A percentile compares a stretch with the other conserved stretches of the same genome.
Evolutionary conservation across 2,797 vertebrate species (phyloP).

Genomic region (Pagetopsis macropterus): DNA sequence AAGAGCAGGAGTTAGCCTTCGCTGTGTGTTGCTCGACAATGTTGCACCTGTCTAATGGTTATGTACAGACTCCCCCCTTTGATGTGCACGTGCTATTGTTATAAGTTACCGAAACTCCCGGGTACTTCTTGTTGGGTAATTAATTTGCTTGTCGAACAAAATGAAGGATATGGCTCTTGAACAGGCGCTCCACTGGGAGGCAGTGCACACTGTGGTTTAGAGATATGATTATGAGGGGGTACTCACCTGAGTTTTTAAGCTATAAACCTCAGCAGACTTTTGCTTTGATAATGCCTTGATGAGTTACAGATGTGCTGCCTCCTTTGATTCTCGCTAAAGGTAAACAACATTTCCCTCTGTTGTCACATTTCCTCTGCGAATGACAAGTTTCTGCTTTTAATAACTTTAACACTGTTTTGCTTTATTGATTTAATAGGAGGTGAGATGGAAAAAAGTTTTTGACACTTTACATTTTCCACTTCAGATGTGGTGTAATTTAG

Average conservation of each 20-base stretch:
- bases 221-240: background rate
- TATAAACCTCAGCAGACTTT: background rate
- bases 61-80: slow-evolving; percentile 39
- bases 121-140: slow-evolving; percentile 36
- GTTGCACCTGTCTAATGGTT: slow-evolving; percentile 70
- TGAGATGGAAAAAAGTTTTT: slow-evolving; percentile 38
- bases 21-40: slow-evolving; percentile 35
- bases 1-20: slow-evolving; percentile 50
- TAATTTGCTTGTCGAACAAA: slow-evolving; percentile 46
- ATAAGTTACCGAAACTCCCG: slow-evolving; percentile 29
- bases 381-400: slow-evolving; percentile 18
- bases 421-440: slow-evolving; percentile 53
- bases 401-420: background rate
- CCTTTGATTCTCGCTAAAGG: background rate
- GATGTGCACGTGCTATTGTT: slow-evolving; percentile 48
- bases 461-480: slow-evolving; percentile 73
- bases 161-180: slow-evolving; percentile 30
- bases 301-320: slow-evolving; percentile 1
- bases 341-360: slow-evolving; percentile 3
- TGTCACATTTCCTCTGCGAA: slow-evolving; percentile 31
- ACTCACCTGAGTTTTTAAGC: background rate
- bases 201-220: slow-evolving; percentile 28
- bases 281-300: background rate
- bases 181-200: slow-evolving; percentile 40
- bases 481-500: slow-evolving; percentile 78